Evolutionary conservation across 2,888 invertebrate genomes (phyloP).

Genomic region (Coremacera marginata): DNA sequence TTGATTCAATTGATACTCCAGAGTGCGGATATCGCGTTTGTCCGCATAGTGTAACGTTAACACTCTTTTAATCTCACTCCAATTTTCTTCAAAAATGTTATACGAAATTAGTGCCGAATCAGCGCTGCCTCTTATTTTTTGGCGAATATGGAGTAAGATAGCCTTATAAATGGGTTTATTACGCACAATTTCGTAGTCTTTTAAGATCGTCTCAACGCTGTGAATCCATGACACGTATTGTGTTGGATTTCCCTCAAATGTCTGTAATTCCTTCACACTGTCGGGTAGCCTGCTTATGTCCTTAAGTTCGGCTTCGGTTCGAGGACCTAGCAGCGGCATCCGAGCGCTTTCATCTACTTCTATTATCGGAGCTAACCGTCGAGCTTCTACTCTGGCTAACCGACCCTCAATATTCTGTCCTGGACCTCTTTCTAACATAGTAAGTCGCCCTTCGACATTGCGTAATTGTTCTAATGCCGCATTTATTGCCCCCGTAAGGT

Average conservation of each 20-base stretch:
- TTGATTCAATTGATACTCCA: conserved; percentile 46
- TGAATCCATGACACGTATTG: conserved; percentile 14
- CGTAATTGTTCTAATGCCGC: background rate
- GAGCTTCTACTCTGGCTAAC: background rate
- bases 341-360: background rate
- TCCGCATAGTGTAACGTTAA: conserved; percentile 37
- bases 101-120: conserved; percentile 41
- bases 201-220: background rate
- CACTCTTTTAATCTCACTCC: conserved; percentile 39
- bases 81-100: conserved; percentile 40
- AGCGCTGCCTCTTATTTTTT: conserved; percentile 41
- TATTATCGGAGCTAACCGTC: background rate
- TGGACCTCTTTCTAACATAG: background rate
- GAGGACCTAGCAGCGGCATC: background rate
- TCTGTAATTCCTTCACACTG: background rate
- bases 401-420: background rate
- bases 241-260: background rate
- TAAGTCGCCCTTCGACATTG: background rate
- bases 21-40: conserved; percentile 46
- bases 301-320: background rate
- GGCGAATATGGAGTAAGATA: conserved; percentile 44
- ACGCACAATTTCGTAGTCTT: background rate
- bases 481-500: background rate
- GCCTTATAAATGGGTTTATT: conserved; percentile 8
- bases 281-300: background rate